Percentiles rank a stretch among this genome's conserved stretches.
Evolutionary conservation across 2,113 vertebrate genomes (phyloP).

Genomic region (Microcebus jonahi): DNA sequence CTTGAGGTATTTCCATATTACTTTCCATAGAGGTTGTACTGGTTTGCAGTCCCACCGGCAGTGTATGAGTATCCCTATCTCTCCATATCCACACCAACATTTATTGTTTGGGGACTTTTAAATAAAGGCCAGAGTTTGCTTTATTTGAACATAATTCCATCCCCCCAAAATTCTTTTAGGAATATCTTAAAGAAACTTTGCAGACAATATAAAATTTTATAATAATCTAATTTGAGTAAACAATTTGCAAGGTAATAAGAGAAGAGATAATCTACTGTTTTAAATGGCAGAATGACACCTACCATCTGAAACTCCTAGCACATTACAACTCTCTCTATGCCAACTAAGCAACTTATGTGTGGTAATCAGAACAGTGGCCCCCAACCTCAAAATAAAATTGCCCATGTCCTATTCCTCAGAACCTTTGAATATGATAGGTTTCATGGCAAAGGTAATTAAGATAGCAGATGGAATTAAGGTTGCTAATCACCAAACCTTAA

Average conservation of each 20-base stretch:
- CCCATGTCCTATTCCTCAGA: background rate
- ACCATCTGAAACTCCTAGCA: background rate
- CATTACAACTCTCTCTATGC: background rate
- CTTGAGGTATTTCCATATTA: too few species aligned
- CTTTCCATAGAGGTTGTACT: too few species aligned
- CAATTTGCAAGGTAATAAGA: background rate
- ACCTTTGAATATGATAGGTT: background rate
- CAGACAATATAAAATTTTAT: background rate
- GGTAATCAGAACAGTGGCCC: background rate
- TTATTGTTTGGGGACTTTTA: too few species aligned
- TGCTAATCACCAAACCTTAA: background rate
- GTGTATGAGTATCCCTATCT: too few species aligned
- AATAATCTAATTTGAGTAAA: background rate
- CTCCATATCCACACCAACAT: too few species aligned
- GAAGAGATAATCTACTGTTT: background rate
- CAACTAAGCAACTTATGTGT: background rate
- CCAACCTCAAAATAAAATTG: too few species aligned
- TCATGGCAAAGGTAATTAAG: background rate
- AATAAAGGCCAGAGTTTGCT: background rate
- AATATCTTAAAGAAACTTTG: background rate
- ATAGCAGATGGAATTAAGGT: background rate
- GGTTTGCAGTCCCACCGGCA: too few species aligned
- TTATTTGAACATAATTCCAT: background rate
- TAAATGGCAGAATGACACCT: background rate
- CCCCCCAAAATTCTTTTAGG: background rate